These are phyloP conservation scores for Dryococelus australis DNA, from an alignment of 2,888 invertebrate species.

Conservation along the genomic window DNA sequence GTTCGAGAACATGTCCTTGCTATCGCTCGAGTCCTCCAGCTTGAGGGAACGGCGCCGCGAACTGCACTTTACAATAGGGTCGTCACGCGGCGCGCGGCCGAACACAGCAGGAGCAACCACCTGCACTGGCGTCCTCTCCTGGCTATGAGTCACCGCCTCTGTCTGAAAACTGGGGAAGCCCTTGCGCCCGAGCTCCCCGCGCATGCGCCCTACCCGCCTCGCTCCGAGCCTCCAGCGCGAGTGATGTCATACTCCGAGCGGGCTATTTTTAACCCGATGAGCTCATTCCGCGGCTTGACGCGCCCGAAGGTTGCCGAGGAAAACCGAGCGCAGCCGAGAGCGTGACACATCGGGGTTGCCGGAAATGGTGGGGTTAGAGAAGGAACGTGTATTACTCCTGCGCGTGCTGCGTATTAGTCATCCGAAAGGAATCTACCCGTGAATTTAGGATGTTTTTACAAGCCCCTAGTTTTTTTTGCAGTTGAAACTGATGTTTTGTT, in stretches of 20 bases:
- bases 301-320: conserved; percentile 37
- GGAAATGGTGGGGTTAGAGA: conserved; percentile 35
- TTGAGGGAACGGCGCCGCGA: neutral
- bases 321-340: neutral
- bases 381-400: neutral
- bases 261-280: conserved; percentile 41
- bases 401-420: neutral
- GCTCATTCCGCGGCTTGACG: conserved; percentile 38
- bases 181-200: conserved; percentile 30
- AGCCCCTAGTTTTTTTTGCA: too few species aligned
- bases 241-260: conserved; percentile 41
- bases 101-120: conserved; percentile 3
- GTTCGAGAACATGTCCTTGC: conserved; percentile 13
- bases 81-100: neutral
- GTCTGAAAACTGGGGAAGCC: conserved; percentile 35
- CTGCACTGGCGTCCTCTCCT: neutral
- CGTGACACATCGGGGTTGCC: conserved; percentile 42
- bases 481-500: too few species aligned
- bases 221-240: conserved; percentile 18
- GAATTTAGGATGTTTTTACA: neutral
- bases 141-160: conserved; percentile 35
- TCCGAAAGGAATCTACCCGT: neutral
- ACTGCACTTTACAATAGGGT: neutral
- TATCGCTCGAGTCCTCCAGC: neutral
- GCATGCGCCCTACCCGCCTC: neutral